Base-by-base conservation (phyloP, 1,140 invertebrate species). In the Drosophila willistoni region DNA sequence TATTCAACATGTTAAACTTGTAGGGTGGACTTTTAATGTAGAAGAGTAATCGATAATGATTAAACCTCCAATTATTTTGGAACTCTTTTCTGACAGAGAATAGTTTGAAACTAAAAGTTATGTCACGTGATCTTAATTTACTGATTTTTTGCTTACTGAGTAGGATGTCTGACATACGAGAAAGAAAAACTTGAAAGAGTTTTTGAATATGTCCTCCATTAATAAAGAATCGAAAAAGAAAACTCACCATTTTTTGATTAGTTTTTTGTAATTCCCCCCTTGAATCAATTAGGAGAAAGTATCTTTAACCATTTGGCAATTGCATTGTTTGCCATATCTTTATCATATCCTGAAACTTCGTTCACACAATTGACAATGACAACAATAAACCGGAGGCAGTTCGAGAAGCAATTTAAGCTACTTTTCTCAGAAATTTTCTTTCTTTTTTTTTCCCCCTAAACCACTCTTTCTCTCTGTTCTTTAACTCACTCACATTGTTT, bases 401-500 rank as follows among this genome's bases (percentile, higher is more conserved):
- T 36, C 17, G 42, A 19, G 61, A 41, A 62, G 66, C 73, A 70
- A 60, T 76, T 77, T 56, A 19, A 64, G 60, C 66, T 76, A 76
- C 69, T 76, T 42, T 42, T 41, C 56, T 34, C 29, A 42, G 36
- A 42, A 59, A 25, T 22, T 51, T 51, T 22, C 36, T 39, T 39
- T 19, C 7, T 44, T n/a, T 44, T 14, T 22, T 22, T 22, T 22
- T 22, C 2, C 2, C 2, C 19, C 19, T 22, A 2, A 22, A 22
- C 19, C 22, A 25, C 34, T 59, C 71, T 76, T 9, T 19, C 9
- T 19, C 2, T 51, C 1, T 10, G 81, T 81, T 80, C 74, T 81
- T 82, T 69, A 60, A 71, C 66, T 89, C 84, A 69, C 66, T 89
- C 80, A 71, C 68, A 83, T 75, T 78, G 68, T 64, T 87, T 89